phyloP scores from a whole-genome alignment of 1,140 invertebrate species.

The Cherax destructor region DNA sequence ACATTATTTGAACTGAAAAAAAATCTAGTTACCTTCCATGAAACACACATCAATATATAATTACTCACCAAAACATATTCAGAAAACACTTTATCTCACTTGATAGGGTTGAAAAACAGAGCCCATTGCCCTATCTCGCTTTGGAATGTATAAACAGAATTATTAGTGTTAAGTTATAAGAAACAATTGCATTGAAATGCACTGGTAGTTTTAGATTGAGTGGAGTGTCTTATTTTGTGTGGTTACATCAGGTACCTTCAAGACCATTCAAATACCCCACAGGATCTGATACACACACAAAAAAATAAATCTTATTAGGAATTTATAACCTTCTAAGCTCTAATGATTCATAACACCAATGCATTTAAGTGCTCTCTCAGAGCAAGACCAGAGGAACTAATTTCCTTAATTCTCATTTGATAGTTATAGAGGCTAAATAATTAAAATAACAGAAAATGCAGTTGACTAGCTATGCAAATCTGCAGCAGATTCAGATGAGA shows the following conservation, averaged over 20 bases:
- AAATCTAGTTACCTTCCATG: not conserved
- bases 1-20: not conserved
- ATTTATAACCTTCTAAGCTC: slow-evolving; percentile 8
- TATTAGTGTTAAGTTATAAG: slow-evolving; percentile 8
- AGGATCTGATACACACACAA: slow-evolving; percentile 10
- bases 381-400: slow-evolving; percentile 12
- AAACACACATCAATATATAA: not conserved
- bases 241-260: slow-evolving; percentile 27
- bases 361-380: slow-evolving; percentile 36
- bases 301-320: not conserved
- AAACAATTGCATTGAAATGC: slow-evolving; percentile 31
- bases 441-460: slow-evolving; percentile 50
- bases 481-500: slow-evolving; percentile 53
- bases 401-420: not conserved
- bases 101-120: slow-evolving; percentile 25
- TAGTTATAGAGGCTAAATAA: not conserved
- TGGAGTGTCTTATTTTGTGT: slow-evolving; percentile 7
- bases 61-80: slow-evolving; percentile 12
- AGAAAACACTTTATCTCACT: slow-evolving; percentile 29
- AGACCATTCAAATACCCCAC: not conserved
- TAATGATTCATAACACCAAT: not conserved
- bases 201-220: slow-evolving; percentile 9
- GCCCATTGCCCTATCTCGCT: slow-evolving; percentile 3
- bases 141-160: slow-evolving; percentile 47
- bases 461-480: slow-evolving; percentile 56